phyloP scores from a whole-genome alignment of 2,888 invertebrate species.

The Ochlodes sylvanus region DNA sequence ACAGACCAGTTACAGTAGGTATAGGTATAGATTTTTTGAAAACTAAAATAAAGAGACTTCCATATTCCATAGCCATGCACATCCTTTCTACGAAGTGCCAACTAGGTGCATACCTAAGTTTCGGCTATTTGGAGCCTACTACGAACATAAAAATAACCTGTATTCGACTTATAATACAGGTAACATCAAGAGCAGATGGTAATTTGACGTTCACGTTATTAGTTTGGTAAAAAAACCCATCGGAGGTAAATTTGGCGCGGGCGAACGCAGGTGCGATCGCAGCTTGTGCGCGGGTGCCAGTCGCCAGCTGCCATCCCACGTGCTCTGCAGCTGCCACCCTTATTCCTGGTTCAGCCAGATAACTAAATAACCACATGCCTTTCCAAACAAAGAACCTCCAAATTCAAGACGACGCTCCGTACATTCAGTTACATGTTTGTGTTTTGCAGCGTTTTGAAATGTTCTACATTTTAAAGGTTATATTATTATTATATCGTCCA shows the following conservation, averaged over 20 bases:
- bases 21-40: too few relatives aligned
- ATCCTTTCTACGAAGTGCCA: too few relatives aligned
- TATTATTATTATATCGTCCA: too few relatives aligned
- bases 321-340: constrained; percentile 76
- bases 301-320: constrained; percentile 74
- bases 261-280: constrained; percentile 68
- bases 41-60: too few relatives aligned
- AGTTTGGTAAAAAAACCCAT: constrained; percentile 56
- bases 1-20: too few relatives aligned
- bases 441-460: too few relatives aligned
- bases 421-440: too few relatives aligned
- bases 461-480: too few relatives aligned
- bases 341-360: constrained; percentile 52
- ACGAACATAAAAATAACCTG: background rate
- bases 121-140: too few relatives aligned
- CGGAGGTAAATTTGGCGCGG: constrained; percentile 63
- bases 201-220: constrained; percentile 45
- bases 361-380: constrained; percentile 14
- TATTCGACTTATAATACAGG: constrained; percentile 3
- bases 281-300: constrained; percentile 77
- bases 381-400: constrained; percentile 3
- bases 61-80: too few relatives aligned
- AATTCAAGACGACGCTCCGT: background rate
- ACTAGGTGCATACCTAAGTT: too few relatives aligned
- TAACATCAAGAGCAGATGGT: constrained; percentile 48